phyloP scores from a whole-genome alignment of 1,140 invertebrate species.

The Scaptomyza montana region DNA sequence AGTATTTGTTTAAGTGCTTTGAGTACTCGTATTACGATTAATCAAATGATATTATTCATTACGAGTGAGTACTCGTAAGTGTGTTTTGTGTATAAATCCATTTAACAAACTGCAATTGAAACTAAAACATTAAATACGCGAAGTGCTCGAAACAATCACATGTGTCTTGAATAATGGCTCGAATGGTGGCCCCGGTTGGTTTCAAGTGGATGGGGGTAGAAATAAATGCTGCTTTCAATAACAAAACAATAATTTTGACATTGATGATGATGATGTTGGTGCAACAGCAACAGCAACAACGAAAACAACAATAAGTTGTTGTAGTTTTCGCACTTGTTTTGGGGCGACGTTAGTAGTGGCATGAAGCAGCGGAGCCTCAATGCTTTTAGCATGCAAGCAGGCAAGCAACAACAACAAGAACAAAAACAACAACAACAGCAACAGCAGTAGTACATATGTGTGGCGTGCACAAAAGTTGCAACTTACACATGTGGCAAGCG shows the following conservation, averaged over 20 bases:
- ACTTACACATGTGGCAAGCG: conserved; percentile 58
- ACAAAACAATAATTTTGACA: conserved; percentile 78
- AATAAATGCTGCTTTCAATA: conserved; percentile 43
- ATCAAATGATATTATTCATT: too few species aligned
- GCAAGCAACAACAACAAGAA: conserved; percentile 29
- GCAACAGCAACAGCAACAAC: conserved; percentile 41
- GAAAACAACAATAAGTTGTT: conserved; percentile 19
- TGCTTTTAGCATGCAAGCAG: conserved; percentile 60
- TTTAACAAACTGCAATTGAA: conserved; percentile 25
- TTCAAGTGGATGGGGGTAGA: neutral
- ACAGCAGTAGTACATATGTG: conserved; percentile 22
- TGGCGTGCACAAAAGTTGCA: conserved; percentile 79
- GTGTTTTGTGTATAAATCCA: neutral
- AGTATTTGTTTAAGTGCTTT: too few species aligned
- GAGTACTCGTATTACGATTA: too few species aligned
- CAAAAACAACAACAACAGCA: conserved; percentile 35
- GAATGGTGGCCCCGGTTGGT: neutral
- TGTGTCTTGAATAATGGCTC: neutral
- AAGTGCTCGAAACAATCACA: conserved; percentile 20
- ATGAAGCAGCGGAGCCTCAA: conserved; percentile 16
- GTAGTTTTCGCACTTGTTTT: conserved; percentile 47
- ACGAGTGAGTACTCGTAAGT: neutral
- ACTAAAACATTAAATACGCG: conserved; percentile 1
- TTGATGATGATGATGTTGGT: conserved; percentile 67
- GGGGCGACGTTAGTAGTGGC: too few species aligned